Conservation (phyloP, 2,113 vertebrate genomes). For the Neomonachus schauinslandi region DNA sequence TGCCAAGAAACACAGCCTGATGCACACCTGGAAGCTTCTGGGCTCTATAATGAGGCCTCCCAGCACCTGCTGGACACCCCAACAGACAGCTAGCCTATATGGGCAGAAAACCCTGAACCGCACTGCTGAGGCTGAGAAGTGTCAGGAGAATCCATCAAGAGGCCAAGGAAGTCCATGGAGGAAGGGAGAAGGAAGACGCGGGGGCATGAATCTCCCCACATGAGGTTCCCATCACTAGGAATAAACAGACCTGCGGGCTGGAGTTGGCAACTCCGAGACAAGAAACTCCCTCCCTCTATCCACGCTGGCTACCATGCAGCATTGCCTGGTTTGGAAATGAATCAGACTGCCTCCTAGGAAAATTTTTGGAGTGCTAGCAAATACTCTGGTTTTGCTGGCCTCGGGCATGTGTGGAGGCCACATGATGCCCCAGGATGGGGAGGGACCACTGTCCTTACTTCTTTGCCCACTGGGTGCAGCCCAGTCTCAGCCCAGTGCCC, state of each 20-base stretch:
- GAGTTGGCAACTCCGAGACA: neutral
- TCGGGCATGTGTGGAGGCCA: neutral
- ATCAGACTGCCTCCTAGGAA: neutral
- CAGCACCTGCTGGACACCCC: neutral
- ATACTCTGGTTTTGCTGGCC: neutral
- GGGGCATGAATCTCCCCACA: neutral
- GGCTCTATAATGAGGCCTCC: neutral
- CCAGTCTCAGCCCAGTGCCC: neutral
- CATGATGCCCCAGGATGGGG: neutral
- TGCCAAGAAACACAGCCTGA: neutral
- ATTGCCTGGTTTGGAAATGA: neutral
- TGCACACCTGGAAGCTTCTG: neutral
- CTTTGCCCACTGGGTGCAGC: neutral
- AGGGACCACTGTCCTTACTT: neutral
- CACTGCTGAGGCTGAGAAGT: neutral
- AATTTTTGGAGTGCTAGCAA: neutral
- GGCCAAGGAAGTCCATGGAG: accelerated
- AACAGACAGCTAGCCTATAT: neutral
- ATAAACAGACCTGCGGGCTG: neutral
- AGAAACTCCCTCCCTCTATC: neutral
- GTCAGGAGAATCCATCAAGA: neutral
- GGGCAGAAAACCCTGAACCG: neutral
- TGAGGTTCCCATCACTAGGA: neutral
- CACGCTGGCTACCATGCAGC: neutral
- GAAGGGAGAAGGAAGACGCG: neutral